Evolutionary conservation across 2,797 vertebrate species (phyloP), one percentile per base, ranked within the genome.

Genomic region (Clamator glandarius): DNA sequence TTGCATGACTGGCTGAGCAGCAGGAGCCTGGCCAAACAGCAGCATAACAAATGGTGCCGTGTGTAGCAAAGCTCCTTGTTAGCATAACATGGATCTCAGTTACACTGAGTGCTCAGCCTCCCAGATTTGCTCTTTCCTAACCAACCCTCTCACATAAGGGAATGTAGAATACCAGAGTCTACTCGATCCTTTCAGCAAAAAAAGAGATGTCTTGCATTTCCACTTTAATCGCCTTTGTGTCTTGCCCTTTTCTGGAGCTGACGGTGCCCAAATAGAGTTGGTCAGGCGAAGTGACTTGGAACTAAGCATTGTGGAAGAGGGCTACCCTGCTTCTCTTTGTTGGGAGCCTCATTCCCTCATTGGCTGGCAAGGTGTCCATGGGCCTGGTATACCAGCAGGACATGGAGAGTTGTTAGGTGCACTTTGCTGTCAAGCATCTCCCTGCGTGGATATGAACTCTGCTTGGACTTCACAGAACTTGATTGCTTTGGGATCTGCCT

Each of bases 11-110:
- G 1, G 41, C 80, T 39, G 63, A 82, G 79, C 74, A 58, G 83
- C 92, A 44, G 91, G 64, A 95, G 48, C 57, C 55, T 4, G 9
- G 89, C 87, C 85, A 92, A 91, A 36, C 46, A 73, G 66, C 4
- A 0, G 68, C 69, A 64, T 12, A 74, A 29, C 74, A 84, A 92
- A 79, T 26, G 69, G 69, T 4, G 0, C 48, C 2, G 0, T 46
- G 39, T n/a, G 79, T 55, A 79, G 78, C 41, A 63, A 70, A 86
- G 54, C 75, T 84, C 72, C n/a, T 54, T 2, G 4, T 61, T 90
- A 84, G 77, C 77, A 62, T 44, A 54, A 52, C 51, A 5, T 0
- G 0, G 51, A 50, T 87, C 84, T 77, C 8, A 0, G 23, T 74
- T 70, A 75, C 68, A 80, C 52, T 18, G 26, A 36, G 36, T 11